A percentile compares a stretch with the other conserved stretches of the same genome.
Conservation (phyloP, 2,113 vertebrate genomes). For the Bufo gargarizans region DNA sequence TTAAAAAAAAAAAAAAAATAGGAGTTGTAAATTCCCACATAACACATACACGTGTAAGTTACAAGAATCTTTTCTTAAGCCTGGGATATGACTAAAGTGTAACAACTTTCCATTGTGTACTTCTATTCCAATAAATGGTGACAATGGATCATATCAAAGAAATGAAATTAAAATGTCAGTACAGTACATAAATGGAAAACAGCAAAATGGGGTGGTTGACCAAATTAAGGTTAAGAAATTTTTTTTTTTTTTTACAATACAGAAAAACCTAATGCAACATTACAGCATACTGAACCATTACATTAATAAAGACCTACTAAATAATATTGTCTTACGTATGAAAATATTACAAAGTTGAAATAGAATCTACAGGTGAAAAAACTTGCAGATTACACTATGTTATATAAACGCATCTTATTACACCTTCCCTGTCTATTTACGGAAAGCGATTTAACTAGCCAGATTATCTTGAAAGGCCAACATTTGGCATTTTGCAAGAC, state of each 20-base stretch:
- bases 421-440: not conserved
- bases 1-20: slow-evolving; percentile 48
- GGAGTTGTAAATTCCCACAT: not conserved
- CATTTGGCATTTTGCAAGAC: slow-evolving; percentile 4
- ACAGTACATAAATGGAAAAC: not conserved
- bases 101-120: not conserved
- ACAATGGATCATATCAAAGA: not conserved
- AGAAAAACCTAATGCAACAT: too few species aligned
- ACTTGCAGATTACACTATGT: too few species aligned
- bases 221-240: not conserved
- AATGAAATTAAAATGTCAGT: not conserved
- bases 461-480: not conserved
- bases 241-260: too few species aligned
- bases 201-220: not conserved
- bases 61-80: slow-evolving; percentile 30
- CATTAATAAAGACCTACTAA: not conserved
- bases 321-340: not conserved
- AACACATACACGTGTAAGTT: slow-evolving; percentile 9
- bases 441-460: not conserved
- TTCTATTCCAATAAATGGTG: not conserved
- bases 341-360: not conserved
- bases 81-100: not conserved
- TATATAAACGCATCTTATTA: not conserved
- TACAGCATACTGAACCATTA: not conserved
- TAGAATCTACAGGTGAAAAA: not conserved